A percentile compares a stretch with the other conserved stretches of the same genome.
Evolutionary conservation across 23 tunicate genomes (phyloP).

Genomic region (Ascidia mentula): DNA sequence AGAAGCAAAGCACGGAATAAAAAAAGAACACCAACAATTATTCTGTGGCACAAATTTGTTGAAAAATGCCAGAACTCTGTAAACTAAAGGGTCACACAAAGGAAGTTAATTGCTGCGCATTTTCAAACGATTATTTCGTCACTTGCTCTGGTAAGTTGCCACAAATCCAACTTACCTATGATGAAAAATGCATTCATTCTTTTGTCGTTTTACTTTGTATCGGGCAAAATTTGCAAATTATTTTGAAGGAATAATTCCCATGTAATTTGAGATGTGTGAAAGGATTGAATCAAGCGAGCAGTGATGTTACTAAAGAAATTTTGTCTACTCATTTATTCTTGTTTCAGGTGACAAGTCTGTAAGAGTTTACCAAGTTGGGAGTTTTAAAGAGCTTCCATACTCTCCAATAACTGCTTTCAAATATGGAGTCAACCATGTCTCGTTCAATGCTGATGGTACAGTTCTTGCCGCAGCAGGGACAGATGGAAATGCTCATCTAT

Average conservation of each 20-base stretch:
- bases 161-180: too few relatives aligned
- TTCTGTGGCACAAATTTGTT: background rate
- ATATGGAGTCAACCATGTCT: constrained; percentile 77
- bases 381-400: constrained; percentile 59
- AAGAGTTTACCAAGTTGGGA: constrained; percentile 52
- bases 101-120: constrained; percentile 85
- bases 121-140: constrained; percentile 45
- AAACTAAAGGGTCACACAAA: constrained; percentile 60
- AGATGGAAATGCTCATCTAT: constrained; percentile 84
- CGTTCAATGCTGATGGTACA: constrained; percentile 47
- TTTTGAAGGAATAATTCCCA: background rate
- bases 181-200: too few relatives aligned
- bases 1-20: too few relatives aligned
- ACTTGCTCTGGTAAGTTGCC: constrained; percentile 75
- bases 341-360: constrained; percentile 81
- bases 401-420: constrained; percentile 75
- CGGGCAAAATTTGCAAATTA: too few relatives aligned
- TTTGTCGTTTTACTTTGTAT: too few relatives aligned
- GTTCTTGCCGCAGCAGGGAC: constrained; percentile 63
- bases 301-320: background rate
- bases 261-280: background rate
- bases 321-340: background rate
- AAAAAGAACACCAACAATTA: background rate
- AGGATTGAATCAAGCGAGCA: background rate
- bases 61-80: constrained; percentile 48